Evolutionary conservation across 1,140 invertebrate species (phyloP), one percentile per base, ranked within the genome.

Genomic region (Gerris buenoi): DNA sequence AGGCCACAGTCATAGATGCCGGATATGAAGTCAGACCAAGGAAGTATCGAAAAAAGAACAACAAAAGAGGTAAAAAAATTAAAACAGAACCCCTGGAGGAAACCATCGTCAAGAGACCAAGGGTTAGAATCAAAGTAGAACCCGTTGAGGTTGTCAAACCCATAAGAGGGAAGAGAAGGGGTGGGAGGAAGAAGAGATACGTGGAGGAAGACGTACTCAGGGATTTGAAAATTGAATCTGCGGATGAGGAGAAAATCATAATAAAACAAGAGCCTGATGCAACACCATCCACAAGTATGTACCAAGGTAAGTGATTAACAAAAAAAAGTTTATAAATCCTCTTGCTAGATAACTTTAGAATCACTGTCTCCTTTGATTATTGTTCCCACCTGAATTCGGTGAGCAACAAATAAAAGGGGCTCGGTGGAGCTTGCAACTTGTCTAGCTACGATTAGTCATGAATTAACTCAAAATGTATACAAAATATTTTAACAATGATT

Each of bases 1-100:
- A 84, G 63, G 81, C 79, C 1, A 72, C 75, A 3, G 75, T 83
- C 1, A 81, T 76, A 46, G 82, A 83, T 63, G 81, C 79, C 27
- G 81, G 81, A 3, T 82, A 81, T 65, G 81, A 81, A 70, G 76
- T 80, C 1, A 79, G 79, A 62, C 76, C 77, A 60, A 75, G 68
- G 26, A 74, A 74, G 15, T 80, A 79, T 63, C 73, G 76, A 63
- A 79, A 77, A 68, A 75, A 76, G 28, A 23, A 28, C 57, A 23
- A 28, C 57, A 65, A 60, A 14, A 65, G 26, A 23, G 66, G 65
- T 62, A 67, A 67, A 57, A 64, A 26, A n/a, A 1, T 58, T 1
- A 33, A 70, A 64, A 27, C n/a, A 25, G 59, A 65, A 66, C 27
- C n/a, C n/a, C 57, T 63, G 27, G 63, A 26, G 15, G 57, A 13